These are phyloP conservation scores for Tenualosa ilisha DNA, from an alignment of 2,797 vertebrate genomes.

Conservation along the genomic window DNA sequence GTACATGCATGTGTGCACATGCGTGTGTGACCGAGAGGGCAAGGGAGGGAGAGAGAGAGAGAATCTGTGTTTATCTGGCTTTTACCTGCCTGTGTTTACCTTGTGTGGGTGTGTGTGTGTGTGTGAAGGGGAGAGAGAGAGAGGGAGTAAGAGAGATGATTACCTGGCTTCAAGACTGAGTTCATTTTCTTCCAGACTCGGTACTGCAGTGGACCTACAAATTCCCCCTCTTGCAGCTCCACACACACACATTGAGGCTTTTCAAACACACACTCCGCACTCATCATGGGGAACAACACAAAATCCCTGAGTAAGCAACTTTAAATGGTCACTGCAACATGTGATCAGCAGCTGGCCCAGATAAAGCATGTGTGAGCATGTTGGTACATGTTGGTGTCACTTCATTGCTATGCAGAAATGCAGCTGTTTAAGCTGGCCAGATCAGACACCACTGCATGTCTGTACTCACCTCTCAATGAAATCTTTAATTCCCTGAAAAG, in stretches of 20 bases:
- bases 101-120: background rate
- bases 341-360: background rate
- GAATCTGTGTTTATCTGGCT: too few relatives aligned
- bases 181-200: slow-evolving; percentile 71
- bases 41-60: too few relatives aligned
- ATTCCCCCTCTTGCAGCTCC: slow-evolving; percentile 64
- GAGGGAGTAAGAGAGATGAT: background rate
- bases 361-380: background rate
- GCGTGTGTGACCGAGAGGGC: too few relatives aligned
- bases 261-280: slow-evolving; percentile 66
- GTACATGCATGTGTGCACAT: background rate
- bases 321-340: background rate
- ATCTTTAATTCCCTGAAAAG: slow-evolving; percentile 72
- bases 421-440: background rate
- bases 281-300: slow-evolving; percentile 34
- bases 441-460: background rate
- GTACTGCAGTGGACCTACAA: slow-evolving; percentile 73
- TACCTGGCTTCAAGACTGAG: slow-evolving; percentile 67
- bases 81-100: background rate
- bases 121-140: slow-evolving; percentile 1
- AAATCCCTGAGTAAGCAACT: background rate
- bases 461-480: slow-evolving; percentile 71
- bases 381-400: background rate
- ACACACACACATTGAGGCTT: slow-evolving; percentile 58
- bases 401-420: background rate